Percentiles rank a stretch among this genome's conserved stretches.
Conservation (phyloP, 1,140 invertebrate species). For the Goniozus legneri region DNA sequence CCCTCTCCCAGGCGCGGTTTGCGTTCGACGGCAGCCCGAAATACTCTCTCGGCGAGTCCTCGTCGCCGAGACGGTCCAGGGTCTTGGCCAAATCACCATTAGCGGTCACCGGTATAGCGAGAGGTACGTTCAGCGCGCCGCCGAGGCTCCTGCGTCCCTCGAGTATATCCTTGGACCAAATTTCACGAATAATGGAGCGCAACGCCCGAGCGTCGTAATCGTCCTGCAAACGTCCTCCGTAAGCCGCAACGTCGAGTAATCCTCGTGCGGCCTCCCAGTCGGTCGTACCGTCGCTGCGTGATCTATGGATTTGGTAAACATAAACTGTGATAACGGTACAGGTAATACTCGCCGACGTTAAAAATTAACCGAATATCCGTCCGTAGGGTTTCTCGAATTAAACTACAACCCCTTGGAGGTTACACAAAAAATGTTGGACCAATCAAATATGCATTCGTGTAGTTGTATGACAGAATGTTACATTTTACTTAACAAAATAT, state of each 20-base stretch:
- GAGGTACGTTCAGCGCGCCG: conserved; percentile 54
- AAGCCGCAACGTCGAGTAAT: conserved; percentile 77
- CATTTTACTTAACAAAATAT: too few relatives aligned
- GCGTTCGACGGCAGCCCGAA: conserved; percentile 83
- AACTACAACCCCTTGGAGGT: too few relatives aligned
- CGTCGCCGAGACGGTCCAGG: conserved; percentile 64
- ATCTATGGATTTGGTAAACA: too few relatives aligned
- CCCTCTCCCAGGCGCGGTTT: conserved; percentile 72
- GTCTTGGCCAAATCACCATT: conserved; percentile 61
- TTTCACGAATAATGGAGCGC: conserved; percentile 69
- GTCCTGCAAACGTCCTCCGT: conserved; percentile 86
- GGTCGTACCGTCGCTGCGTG: too few relatives aligned
- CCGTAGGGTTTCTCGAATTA: too few relatives aligned
- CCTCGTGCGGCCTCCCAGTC: conserved; percentile 80
- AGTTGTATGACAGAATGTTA: too few relatives aligned
- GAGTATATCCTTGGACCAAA: conserved; percentile 64
- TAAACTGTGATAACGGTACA: too few relatives aligned
- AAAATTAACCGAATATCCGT: too few relatives aligned
- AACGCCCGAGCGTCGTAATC: conserved; percentile 73
- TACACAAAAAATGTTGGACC: too few relatives aligned
- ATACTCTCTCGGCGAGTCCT: conserved; percentile 63
- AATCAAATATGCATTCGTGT: too few relatives aligned
- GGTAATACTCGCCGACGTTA: too few relatives aligned
- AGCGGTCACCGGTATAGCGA: too few relatives aligned
- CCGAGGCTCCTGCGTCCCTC: conserved; percentile 60